A percentile compares a stretch with the other conserved stretches of the same genome.
Conservation (phyloP, 2,113 vertebrate species). For the Struthio camelus region DNA sequence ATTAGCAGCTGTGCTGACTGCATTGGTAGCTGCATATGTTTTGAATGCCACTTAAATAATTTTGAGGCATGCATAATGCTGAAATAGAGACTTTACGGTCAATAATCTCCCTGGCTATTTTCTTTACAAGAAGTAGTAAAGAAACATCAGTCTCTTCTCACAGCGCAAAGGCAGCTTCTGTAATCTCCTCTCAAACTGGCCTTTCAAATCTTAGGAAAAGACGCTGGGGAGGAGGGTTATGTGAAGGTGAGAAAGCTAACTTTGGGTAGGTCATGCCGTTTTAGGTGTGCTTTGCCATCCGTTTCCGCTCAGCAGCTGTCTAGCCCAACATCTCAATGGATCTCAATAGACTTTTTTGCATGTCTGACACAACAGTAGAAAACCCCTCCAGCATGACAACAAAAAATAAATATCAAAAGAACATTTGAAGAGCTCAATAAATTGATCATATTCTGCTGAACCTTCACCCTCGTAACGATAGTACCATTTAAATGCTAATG, state of each 20-base stretch:
- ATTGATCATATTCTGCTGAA: constrained; percentile 80
- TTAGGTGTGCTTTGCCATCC: background rate
- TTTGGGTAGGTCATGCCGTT: background rate
- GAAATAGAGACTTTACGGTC: background rate
- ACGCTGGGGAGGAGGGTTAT: background rate
- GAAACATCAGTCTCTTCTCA: background rate
- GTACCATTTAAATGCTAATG: constrained; percentile 93
- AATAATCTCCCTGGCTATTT: background rate
- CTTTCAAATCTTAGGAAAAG: background rate
- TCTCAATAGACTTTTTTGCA: constrained; percentile 10
- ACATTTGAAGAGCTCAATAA: constrained; percentile 79
- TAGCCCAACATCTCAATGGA: background rate
- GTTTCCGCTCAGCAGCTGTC: background rate
- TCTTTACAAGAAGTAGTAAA: fast-evolving
- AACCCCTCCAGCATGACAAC: constrained; percentile 66
- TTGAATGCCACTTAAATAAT: background rate
- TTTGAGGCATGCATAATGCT: background rate
- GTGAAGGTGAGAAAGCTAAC: background rate
- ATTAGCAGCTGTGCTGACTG: background rate
- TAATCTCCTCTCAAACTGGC: background rate
- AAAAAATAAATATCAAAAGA: constrained; percentile 71
- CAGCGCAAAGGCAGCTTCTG: background rate
- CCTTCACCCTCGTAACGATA: constrained; percentile 79
- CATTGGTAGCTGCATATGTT: background rate
- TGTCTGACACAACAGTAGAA: constrained; percentile 51